phyloP scores from a whole-genome alignment of 2,888 invertebrate genomes.

The Rhamnusium bicolor region DNA sequence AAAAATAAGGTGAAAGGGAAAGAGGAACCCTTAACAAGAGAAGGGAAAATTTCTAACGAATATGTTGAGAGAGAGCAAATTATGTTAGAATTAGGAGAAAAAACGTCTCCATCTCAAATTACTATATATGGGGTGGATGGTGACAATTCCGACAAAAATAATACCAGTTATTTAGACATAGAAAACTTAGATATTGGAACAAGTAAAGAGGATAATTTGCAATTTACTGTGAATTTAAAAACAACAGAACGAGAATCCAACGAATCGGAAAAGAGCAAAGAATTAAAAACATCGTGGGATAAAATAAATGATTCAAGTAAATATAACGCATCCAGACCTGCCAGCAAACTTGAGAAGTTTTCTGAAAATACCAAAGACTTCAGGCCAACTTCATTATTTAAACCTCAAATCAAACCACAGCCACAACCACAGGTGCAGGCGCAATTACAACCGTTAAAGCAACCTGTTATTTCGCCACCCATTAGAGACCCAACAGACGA shows the following conservation, averaged over 20 bases:
- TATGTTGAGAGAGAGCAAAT: slow-evolving; percentile 36
- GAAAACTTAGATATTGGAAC: slow-evolving; percentile 53
- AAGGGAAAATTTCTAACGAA: slow-evolving; percentile 37
- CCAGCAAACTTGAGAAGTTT: slow-evolving; percentile 43
- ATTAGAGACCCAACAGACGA: slow-evolving; percentile 52
- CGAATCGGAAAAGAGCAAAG: slow-evolving; percentile 40
- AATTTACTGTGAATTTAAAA: slow-evolving; percentile 49
- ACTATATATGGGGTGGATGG: slow-evolving; percentile 36
- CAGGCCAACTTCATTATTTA: slow-evolving; percentile 21
- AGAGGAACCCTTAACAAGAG: slow-evolving; percentile 31
- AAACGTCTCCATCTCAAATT: slow-evolving; percentile 38
- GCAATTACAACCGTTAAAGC: background rate
- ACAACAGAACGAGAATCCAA: slow-evolving; percentile 41
- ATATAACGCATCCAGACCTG: slow-evolving; percentile 31
- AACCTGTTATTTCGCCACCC: slow-evolving; percentile 48
- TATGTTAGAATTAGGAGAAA: slow-evolving; percentile 40
- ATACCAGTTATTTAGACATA: slow-evolving; percentile 47
- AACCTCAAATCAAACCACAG: slow-evolving; percentile 32
- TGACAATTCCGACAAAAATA: slow-evolving; percentile 31
- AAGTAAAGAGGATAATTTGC: slow-evolving; percentile 47
- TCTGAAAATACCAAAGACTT: slow-evolving; percentile 35
- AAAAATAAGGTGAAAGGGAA: slow-evolving; percentile 23
- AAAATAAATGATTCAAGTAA: slow-evolving; percentile 42
- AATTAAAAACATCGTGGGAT: slow-evolving; percentile 40
- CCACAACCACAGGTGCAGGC: background rate